Conservation (phyloP, 2,797 vertebrate genomes). For the Tragelaphus oryx region DNA sequence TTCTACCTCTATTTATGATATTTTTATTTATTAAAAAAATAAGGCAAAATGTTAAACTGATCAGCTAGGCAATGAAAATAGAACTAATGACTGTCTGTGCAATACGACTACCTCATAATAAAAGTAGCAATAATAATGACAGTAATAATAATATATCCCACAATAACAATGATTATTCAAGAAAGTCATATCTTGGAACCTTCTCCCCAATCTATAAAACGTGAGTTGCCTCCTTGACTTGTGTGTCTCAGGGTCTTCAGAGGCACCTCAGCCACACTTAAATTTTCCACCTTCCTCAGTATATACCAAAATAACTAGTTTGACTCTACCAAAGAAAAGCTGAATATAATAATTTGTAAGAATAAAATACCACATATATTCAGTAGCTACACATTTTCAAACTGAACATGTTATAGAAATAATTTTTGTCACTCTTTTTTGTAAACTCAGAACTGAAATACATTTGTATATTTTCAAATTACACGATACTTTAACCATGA, state of each 20-base stretch:
- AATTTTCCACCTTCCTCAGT: background rate
- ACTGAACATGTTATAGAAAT: background rate
- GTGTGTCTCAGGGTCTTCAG: background rate
- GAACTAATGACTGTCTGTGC: background rate
- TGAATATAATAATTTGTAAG: background rate
- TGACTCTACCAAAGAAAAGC: background rate
- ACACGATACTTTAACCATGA: background rate
- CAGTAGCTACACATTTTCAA: background rate
- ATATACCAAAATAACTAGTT: background rate
- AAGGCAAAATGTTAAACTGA: background rate
- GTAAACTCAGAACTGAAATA: background rate
- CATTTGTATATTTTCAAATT: background rate
- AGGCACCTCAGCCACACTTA: background rate
- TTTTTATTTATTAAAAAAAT: background rate
- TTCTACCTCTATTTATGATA: background rate
- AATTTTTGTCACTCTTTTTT: background rate
- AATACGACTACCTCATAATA: background rate
- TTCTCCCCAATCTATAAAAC: background rate
- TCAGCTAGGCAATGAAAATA: background rate
- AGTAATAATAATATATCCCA: background rate
- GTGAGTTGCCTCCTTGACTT: rapidly evolving
- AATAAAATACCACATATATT: background rate
- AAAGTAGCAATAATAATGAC: background rate
- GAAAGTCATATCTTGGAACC: background rate
- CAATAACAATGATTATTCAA: background rate